phyloP scores from a whole-genome alignment of 2,113 vertebrate species.

The Leucosticte australis region DNA sequence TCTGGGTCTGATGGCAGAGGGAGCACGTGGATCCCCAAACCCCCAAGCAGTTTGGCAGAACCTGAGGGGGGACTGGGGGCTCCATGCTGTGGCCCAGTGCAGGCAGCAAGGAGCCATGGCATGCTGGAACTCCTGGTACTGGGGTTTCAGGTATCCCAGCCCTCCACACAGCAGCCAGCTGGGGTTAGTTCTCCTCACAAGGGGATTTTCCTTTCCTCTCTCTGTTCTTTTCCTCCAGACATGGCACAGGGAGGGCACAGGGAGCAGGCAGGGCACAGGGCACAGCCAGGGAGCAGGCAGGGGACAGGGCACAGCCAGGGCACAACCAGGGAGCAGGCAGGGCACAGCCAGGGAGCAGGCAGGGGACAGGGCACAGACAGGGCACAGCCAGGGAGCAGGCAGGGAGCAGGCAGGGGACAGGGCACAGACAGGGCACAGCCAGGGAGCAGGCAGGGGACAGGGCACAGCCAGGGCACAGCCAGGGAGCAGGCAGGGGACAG shows the following conservation, averaged over 20 bases:
- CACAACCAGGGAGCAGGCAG: too few species aligned
- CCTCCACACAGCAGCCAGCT: not conserved
- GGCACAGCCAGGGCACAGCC: too few species aligned
- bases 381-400: not conserved
- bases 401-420: too few species aligned
- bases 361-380: not conserved
- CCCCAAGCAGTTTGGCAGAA: fast-evolving
- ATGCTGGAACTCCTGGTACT: not conserved
- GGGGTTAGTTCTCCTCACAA: not conserved
- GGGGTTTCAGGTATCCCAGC: not conserved
- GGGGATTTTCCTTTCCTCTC: not conserved
- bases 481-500: too few species aligned
- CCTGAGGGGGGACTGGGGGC: not conserved
- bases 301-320: not conserved
- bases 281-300: not conserved
- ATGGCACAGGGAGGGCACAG: not conserved
- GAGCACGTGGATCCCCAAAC: not conserved
- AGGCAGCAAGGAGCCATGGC: not conserved
- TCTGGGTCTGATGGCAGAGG: not conserved
- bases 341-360: not conserved
- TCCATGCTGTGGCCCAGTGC: not conserved
- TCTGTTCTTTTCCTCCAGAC: not conserved
- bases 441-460: too few species aligned
- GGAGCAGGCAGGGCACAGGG: not conserved
- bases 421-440: too few species aligned